Evolutionary conservation across 2,888 invertebrate species (phyloP).

Genomic region (Chymomyza procnemis): DNA sequence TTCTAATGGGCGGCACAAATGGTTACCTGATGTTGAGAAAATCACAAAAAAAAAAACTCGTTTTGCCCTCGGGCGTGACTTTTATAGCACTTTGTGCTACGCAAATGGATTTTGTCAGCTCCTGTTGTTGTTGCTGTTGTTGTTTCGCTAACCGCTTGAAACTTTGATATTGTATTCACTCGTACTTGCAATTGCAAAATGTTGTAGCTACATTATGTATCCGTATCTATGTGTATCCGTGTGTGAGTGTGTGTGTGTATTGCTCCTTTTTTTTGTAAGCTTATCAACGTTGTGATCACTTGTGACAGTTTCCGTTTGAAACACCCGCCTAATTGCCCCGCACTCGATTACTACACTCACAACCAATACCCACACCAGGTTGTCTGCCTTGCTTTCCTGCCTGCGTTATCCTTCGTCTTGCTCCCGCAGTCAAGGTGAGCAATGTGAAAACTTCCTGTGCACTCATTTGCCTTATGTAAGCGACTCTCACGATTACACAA

Average conservation of each 20-base stretch:
- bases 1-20: slow-evolving; percentile 70
- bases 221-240: slow-evolving; percentile 14
- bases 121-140: background rate
- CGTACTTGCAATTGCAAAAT: slow-evolving; percentile 46
- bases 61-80: slow-evolving; percentile 68
- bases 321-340: slow-evolving; percentile 57
- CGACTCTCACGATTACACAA: slow-evolving; percentile 30
- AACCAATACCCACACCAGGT: slow-evolving; percentile 14
- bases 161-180: slow-evolving; percentile 17
- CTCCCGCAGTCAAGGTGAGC: slow-evolving; percentile 56
- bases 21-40: slow-evolving; percentile 66
- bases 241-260: slow-evolving; percentile 30
- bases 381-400: slow-evolving; percentile 20
- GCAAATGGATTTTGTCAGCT: slow-evolving; percentile 50
- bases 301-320: slow-evolving; percentile 75
- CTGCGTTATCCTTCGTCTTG: background rate
- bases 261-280: slow-evolving; percentile 48
- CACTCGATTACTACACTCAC: background rate
- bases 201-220: slow-evolving; percentile 2
- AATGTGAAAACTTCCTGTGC: slow-evolving; percentile 63
- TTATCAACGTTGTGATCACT: slow-evolving; percentile 74
- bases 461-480: slow-evolving; percentile 61
- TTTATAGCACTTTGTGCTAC: slow-evolving; percentile 63
- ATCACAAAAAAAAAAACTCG: slow-evolving; percentile 52
- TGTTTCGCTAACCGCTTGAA: slow-evolving; percentile 3